phyloP scores from a whole-genome alignment of 2,797 vertebrate genomes.

The Poeciliopsis infans region DNA sequence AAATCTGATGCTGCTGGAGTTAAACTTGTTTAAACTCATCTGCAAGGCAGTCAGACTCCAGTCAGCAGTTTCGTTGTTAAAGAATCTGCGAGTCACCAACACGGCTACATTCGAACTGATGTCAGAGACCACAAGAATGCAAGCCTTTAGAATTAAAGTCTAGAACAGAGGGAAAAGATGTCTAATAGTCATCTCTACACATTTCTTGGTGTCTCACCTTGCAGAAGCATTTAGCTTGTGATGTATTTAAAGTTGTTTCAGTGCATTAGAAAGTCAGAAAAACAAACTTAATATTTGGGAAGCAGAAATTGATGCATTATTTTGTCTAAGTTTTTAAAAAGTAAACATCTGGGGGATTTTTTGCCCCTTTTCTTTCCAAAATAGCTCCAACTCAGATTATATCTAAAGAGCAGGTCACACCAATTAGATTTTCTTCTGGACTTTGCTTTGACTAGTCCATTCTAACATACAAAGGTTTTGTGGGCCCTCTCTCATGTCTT shows the following conservation, averaged over 20 bases:
- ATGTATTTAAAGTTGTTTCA: background rate
- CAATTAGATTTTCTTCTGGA: background rate
- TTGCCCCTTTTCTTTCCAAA: background rate
- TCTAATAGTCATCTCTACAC: background rate
- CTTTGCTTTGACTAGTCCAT: background rate
- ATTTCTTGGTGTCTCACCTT: background rate
- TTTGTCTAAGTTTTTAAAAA: background rate
- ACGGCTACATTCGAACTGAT: background rate
- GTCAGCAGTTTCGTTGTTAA: slow-evolving; percentile 7
- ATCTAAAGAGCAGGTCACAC: background rate
- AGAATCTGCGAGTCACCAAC: background rate
- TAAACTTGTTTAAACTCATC: background rate
- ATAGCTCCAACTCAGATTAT: background rate
- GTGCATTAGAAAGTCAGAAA: background rate
- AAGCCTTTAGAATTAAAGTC: slow-evolving; percentile 24
- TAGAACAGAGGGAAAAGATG: background rate
- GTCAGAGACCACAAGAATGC: slow-evolving; percentile 2
- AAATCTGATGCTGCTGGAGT: background rate
- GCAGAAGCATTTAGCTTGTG: background rate
- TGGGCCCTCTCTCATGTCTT: background rate
- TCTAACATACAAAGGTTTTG: background rate
- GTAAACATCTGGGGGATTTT: background rate
- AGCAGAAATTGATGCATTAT: background rate
- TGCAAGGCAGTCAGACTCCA: background rate
- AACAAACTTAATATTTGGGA: background rate